phyloP scores from a whole-genome alignment of 2,113 vertebrate genomes.

The Misgurnus anguillicaudatus region DNA sequence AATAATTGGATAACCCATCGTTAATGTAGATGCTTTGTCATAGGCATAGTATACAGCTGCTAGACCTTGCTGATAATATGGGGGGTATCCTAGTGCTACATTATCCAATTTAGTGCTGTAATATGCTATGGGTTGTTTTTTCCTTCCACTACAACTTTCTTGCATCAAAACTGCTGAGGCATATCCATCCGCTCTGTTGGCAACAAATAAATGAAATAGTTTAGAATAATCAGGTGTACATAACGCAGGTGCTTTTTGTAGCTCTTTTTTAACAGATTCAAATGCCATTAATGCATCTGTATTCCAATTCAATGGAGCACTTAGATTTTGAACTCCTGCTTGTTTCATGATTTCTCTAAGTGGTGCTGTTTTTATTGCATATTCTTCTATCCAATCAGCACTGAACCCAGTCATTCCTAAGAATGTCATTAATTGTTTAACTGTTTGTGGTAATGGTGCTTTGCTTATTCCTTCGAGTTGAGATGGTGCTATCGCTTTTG shows the following conservation, averaged over 20 bases:
- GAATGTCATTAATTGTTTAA: neutral
- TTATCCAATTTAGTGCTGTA: no score
- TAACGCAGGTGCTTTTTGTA: neutral
- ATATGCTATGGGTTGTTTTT: no score
- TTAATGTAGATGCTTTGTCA: constrained; percentile 60
- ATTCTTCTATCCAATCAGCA: neutral
- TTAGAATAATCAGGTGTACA: neutral
- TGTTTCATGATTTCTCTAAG: neutral
- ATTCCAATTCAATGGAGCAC: neutral
- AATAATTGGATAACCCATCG: neutral
- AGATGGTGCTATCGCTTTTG: neutral
- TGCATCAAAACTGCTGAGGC: constrained; percentile 3
- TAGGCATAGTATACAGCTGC: constrained; percentile 48
- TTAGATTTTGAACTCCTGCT: neutral
- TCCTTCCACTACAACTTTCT: neutral
- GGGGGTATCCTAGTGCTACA: neutral
- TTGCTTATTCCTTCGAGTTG: constrained; percentile 17
- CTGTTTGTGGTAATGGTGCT: neutral
- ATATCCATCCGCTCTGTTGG: neutral
- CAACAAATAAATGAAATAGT: constrained; percentile 1
- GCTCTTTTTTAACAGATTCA: neutral
- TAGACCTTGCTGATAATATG: neutral
- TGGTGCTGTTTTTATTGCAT: neutral
- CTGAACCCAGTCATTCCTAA: no score
- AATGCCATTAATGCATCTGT: neutral